Percentiles rank a stretch among this genome's conserved stretches.
phyloP scores from a whole-genome alignment of 2,797 vertebrate genomes.

The Malacoraja senta region DNA sequence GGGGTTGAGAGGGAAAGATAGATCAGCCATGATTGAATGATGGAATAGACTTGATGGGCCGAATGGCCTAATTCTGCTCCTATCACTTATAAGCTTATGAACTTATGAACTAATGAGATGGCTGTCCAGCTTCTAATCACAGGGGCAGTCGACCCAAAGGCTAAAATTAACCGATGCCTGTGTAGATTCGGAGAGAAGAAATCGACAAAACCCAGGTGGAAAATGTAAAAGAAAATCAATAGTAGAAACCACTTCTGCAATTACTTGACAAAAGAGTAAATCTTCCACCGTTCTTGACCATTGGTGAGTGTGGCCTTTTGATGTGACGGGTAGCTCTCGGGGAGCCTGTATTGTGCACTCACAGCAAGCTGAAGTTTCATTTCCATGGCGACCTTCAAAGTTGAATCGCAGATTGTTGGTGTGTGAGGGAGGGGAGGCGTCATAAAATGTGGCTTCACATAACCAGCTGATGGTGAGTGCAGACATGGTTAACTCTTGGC shows the following conservation, averaged over 20 bases:
- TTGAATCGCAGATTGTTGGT: background rate
- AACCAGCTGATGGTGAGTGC: too few relatives aligned
- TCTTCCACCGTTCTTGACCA: background rate
- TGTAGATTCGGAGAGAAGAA: background rate
- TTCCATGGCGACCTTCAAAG: constrained; percentile 18
- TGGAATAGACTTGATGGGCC: too few relatives aligned
- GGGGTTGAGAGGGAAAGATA: too few relatives aligned
- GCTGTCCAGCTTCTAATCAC: background rate
- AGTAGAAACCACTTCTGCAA: background rate
- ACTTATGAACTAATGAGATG: too few relatives aligned
- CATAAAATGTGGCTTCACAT: background rate
- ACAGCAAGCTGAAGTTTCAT: constrained; percentile 1
- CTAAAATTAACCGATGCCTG: background rate
- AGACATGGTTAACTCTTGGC: background rate
- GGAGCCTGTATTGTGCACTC: background rate
- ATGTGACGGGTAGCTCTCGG: background rate
- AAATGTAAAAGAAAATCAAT: background rate
- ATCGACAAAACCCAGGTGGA: too few relatives aligned
- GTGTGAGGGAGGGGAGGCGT: background rate
- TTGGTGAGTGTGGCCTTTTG: background rate
- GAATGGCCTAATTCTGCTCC: too few relatives aligned
- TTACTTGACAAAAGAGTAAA: background rate
- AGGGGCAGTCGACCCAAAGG: background rate
- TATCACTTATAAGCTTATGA: too few relatives aligned
- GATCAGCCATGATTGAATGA: too few relatives aligned